Conservation (phyloP, 1,140 invertebrate species). For the Acromyrmex heyeri region DNA sequence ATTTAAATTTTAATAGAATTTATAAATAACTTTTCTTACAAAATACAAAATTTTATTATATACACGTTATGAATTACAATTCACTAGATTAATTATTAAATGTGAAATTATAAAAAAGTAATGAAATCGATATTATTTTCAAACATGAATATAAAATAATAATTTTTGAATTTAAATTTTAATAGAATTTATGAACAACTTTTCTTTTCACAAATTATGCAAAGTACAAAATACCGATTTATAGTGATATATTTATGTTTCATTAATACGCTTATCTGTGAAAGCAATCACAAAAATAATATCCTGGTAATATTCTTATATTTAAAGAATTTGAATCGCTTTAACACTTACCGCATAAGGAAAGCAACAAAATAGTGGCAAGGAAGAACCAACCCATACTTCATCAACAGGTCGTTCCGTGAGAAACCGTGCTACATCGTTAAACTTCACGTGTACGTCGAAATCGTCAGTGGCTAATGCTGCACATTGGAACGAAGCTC, state of each 20-base stretch:
- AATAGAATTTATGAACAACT: neutral
- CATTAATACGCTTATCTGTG: neutral
- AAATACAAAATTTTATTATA: neutral
- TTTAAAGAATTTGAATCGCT: neutral
- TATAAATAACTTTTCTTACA: neutral
- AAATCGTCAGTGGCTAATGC: constrained; percentile 25
- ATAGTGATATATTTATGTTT: neutral
- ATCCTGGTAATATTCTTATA: neutral
- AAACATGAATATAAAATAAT: too few species aligned
- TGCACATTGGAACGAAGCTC: constrained; percentile 33
- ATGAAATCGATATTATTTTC: too few species aligned
- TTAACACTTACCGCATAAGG: constrained; percentile 74
- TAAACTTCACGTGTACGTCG: constrained; percentile 34
- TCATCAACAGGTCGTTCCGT: constrained; percentile 75
- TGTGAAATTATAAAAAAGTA: too few species aligned
- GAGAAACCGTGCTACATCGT: constrained; percentile 66
- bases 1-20: neutral
- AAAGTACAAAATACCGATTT: neutral
- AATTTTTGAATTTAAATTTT: neutral
- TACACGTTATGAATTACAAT: too few species aligned
- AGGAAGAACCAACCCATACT: constrained; percentile 76
- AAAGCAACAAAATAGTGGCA: constrained; percentile 74
- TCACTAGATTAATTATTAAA: too few species aligned
- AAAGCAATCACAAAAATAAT: neutral
- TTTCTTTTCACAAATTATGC: neutral